phyloP scores from a whole-genome alignment of 1,140 invertebrate genomes.

The Drosophila paulistorum region DNA sequence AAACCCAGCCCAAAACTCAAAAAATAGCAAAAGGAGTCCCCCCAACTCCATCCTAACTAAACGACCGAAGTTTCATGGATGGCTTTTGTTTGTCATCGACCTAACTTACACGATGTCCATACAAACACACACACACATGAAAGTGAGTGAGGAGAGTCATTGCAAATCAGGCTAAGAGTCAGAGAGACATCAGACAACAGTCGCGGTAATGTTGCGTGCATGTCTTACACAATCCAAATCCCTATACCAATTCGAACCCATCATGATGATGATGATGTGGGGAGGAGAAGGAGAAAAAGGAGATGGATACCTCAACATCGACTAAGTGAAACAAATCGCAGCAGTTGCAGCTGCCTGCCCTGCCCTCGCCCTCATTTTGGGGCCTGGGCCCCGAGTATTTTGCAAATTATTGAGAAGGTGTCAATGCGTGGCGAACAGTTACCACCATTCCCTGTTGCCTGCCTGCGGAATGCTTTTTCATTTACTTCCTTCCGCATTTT shows the following conservation, averaged over 20 bases:
- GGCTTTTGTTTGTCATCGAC: conserved; percentile 39
- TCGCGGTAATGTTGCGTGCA: conserved; percentile 75
- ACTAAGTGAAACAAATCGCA: conserved; percentile 76
- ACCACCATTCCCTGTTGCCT: conserved; percentile 14
- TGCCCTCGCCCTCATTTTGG: not conserved
- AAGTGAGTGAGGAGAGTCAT: not conserved
- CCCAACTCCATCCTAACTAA: not conserved
- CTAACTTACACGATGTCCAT: conserved; percentile 54
- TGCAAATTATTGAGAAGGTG: conserved; percentile 71
- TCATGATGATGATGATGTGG: conserved; percentile 7
- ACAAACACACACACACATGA: conserved; percentile 18
- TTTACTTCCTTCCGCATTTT: conserved; percentile 32
- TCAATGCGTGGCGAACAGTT: conserved; percentile 57
- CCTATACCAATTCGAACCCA: conserved; percentile 46
- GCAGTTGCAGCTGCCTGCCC: conserved; percentile 22
- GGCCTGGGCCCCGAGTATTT: conserved; percentile 10
- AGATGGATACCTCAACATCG: conserved; percentile 15
- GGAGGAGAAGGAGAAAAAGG: not conserved
- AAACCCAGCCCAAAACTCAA: conserved; percentile 17
- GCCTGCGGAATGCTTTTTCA: conserved; percentile 1
- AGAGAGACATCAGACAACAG: conserved; percentile 24
- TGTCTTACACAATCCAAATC: conserved; percentile 77
- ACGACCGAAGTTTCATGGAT: conserved; percentile 14
- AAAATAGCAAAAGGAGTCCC: too few species aligned
- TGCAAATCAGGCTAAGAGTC: not conserved